phyloP scores from a whole-genome alignment of 2,888 invertebrate species.

The Apantesis nais region DNA sequence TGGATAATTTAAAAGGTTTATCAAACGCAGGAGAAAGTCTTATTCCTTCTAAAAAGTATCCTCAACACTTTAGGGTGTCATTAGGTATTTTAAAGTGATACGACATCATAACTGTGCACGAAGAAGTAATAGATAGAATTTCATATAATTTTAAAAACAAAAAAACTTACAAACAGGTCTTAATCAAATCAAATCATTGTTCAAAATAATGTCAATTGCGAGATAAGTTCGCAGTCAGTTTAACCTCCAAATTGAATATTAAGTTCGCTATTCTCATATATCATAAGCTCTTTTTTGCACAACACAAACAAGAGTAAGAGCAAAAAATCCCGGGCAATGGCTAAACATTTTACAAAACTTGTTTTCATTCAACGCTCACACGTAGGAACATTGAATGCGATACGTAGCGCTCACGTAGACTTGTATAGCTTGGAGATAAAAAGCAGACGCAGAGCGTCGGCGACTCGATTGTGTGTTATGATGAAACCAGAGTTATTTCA shows the following conservation, averaged over 20 bases:
- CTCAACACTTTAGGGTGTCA: no score
- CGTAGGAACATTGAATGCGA: conserved; percentile 15
- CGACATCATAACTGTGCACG: background rate
- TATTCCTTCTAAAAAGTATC: no score
- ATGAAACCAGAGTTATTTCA: conserved; percentile 64
- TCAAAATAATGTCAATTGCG: background rate
- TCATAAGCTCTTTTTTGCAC: background rate
- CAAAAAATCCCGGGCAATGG: background rate
- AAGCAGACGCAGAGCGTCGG: conserved; percentile 40
- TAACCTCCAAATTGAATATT: background rate
- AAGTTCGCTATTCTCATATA: background rate
- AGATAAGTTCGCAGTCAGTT: background rate
- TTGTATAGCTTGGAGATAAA: conserved; percentile 48
- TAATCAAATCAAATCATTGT: background rate
- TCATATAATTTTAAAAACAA: background rate
- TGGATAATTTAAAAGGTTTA: no score
- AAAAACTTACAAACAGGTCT: no score
- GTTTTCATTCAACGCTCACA: conserved; percentile 14
- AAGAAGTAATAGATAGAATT: background rate
- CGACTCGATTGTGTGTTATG: conserved; percentile 48
- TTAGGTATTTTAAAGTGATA: no score
- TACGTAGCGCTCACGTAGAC: conserved; percentile 10
- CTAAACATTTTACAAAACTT: conserved; percentile 6
- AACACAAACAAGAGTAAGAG: background rate
- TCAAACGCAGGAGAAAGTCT: no score